Conservation (phyloP, 2,888 invertebrate species). For the Clanis bilineata region DNA sequence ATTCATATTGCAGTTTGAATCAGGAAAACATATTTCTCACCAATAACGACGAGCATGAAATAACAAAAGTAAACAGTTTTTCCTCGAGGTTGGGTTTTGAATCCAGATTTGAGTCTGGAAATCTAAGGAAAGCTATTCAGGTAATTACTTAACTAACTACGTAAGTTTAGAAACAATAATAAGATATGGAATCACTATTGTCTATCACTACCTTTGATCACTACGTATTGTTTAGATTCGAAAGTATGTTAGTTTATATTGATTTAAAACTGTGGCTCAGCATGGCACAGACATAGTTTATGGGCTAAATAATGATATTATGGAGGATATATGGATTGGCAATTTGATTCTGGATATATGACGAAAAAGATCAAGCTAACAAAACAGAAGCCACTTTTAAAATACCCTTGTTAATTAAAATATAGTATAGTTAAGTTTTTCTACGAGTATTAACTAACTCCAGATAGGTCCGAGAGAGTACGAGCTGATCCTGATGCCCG, state of each 20-base stretch:
- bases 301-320: no score
- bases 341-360: no score
- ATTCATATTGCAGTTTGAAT: slow-evolving; percentile 47
- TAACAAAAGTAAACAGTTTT: slow-evolving; percentile 62
- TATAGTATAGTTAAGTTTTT: slow-evolving; percentile 7
- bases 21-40: slow-evolving; percentile 55
- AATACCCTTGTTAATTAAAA: no score
- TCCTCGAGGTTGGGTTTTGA: slow-evolving; percentile 86
- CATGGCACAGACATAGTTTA: no score
- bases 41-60: slow-evolving; percentile 79
- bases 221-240: no score
- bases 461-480: slow-evolving; percentile 90
- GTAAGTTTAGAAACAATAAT: not conserved
- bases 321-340: no score
- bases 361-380: no score
- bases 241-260: no score
- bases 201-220: no score
- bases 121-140: slow-evolving; percentile 91
- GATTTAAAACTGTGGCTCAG: no score
- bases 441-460: slow-evolving; percentile 35
- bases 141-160: slow-evolving; percentile 47
- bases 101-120: slow-evolving; percentile 93
- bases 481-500: slow-evolving; percentile 91
- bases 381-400: no score
- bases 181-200: not conserved